phyloP scores from a whole-genome alignment of 2,888 invertebrate genomes.

The Sarcophaga carnaria region DNA sequence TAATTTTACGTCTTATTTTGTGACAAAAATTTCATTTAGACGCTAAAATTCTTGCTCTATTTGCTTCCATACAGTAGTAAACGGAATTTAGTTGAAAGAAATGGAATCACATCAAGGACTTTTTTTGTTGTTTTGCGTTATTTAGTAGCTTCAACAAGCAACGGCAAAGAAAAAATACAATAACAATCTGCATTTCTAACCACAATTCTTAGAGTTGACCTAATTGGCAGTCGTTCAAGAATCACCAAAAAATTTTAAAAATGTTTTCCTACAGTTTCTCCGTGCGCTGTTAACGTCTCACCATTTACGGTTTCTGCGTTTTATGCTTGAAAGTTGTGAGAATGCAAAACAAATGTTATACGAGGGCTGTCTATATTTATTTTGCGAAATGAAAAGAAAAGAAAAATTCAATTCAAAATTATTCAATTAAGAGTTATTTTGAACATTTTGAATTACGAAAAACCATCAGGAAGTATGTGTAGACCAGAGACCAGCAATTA shows the following conservation, averaged over 20 bases:
- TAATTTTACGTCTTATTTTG: background rate
- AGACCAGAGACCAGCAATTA: too few relatives aligned
- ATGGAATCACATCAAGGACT: background rate
- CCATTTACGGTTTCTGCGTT: too few relatives aligned
- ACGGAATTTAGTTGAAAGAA: background rate
- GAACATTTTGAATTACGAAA: too few relatives aligned
- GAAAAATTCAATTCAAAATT: too few relatives aligned
- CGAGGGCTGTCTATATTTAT: too few relatives aligned
- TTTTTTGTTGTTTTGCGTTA: background rate
- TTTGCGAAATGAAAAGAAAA: too few relatives aligned
- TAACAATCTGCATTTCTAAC: slow-evolving; percentile 21
- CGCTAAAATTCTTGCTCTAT: background rate
- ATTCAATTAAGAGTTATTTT: too few relatives aligned
- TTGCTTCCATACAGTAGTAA: background rate
- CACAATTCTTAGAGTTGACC: slow-evolving; percentile 45
- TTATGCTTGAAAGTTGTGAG: too few relatives aligned
- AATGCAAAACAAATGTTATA: too few relatives aligned
- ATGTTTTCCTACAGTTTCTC: background rate
- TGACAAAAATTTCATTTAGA: background rate
- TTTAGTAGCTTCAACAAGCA: background rate
- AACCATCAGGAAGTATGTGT: too few relatives aligned
- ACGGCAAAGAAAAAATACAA: background rate
- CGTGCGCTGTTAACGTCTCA: background rate
- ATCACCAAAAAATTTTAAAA: slow-evolving; percentile 47
- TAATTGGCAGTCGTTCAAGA: slow-evolving; percentile 57